phyloP scores from a whole-genome alignment of 2,797 vertebrate species.

The Aplochiton taeniatus region DNA sequence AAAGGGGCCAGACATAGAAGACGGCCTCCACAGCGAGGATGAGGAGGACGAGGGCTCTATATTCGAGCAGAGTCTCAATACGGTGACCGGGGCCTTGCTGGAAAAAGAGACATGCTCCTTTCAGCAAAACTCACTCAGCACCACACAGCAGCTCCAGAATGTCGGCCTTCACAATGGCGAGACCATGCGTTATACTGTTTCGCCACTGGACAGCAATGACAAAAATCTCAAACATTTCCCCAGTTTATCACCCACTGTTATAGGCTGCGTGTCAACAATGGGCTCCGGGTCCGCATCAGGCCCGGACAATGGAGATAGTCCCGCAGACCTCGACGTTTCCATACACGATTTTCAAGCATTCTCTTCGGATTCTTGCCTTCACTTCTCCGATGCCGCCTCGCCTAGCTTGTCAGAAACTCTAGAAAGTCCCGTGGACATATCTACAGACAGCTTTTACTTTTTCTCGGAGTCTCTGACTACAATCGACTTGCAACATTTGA shows the following conservation, averaged over 20 bases:
- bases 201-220: slow-evolving; percentile 95
- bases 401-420: slow-evolving; percentile 94
- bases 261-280: slow-evolving; percentile 97
- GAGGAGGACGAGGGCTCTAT: slow-evolving; percentile 81
- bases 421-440: slow-evolving; percentile 95
- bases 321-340: slow-evolving; percentile 93
- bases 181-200: slow-evolving; percentile 85
- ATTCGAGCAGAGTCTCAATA: slow-evolving; percentile 85
- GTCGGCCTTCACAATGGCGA: slow-evolving; percentile 90
- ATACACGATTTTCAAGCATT: slow-evolving; percentile 97
- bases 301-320: slow-evolving; percentile 94
- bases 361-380: slow-evolving; percentile 95
- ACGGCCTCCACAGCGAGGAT: slow-evolving; percentile 87
- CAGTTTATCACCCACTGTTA: slow-evolving; percentile 97
- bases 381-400: slow-evolving; percentile 93
- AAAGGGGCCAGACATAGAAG: slow-evolving; percentile 81
- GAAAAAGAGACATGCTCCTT: slow-evolving; percentile 94
- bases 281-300: slow-evolving; percentile 94
- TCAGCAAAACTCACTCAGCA: slow-evolving; percentile 88
- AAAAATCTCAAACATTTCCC: slow-evolving; percentile 99
- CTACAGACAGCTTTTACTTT: slow-evolving; percentile 97
- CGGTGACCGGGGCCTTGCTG: slow-evolving; percentile 88
- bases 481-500: slow-evolving; percentile 98
- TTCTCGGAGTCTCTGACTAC: slow-evolving; percentile 98
- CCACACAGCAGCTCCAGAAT: slow-evolving; percentile 86